Evolutionary conservation across 1,140 invertebrate species (phyloP), one percentile per base, ranked within the genome.

Genomic region (Scaptodrosophila lebanonensis): DNA sequence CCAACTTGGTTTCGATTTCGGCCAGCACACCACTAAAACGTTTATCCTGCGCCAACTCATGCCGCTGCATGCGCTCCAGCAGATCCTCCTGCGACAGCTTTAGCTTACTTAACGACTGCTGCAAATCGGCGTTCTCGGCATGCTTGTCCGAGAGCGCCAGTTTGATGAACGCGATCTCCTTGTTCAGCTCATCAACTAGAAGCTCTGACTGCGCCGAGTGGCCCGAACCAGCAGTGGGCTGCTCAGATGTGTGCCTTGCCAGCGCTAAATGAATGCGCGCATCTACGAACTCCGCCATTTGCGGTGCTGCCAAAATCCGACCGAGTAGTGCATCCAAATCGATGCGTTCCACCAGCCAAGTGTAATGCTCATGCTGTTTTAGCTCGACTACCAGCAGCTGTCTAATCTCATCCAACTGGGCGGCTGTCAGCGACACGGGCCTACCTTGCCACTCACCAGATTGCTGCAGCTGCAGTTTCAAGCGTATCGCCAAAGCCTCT

Each of bases 161-260:
- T 49, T 88, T 88, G 3, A 89, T 83, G 20, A 84, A 86, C 2
- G 85, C 70, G 6, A 89, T 86, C 64, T 89, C 88, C 11, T 66
- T 61, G 16, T 86, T 82, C 1, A 89, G 42, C 6, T 83, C 66
- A 20, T 88, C 83, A 5, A 89, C 87, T 12, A 87, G 48, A 3
- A 50, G 39, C 39, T 83, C 58, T 47, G 72, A 76, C 11, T 66
- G 58, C 5, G 15, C 29, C 25, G 52, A 12, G 65, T 58, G n/a
- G 8, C 43, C 71, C 2, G 79, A 79, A 15, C 49, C 61, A 11
- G 53, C 58, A 22, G 25, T 47, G 2, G 13, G n/a, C 12, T 13
- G n/a, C 7, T 53, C 38, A n/a, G n/a, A n/a, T n/a, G n/a, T n/a
- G 2, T 52, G 39, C 35, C 44, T 9, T 29, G 48, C 39, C 13